Base-by-base conservation (phyloP, 2,888 invertebrate species). In the Choristoneura rosaceana region DNA sequence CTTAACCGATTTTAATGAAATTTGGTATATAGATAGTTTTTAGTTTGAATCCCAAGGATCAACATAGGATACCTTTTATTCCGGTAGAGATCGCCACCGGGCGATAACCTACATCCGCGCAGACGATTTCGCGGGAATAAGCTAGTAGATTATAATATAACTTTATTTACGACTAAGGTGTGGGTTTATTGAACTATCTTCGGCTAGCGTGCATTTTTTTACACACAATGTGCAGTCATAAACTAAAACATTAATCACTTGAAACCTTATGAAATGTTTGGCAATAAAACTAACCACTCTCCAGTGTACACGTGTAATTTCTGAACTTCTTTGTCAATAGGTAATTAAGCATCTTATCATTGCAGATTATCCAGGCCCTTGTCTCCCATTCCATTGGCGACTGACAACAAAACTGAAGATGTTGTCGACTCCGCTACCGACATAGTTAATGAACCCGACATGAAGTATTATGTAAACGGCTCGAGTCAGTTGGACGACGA, bases 281-380 rank as follows among this genome's bases (percentile, higher is more conserved):
- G 14, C n/a, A 47, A 47, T 47, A 47, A 52, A 52, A 52, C 17
- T 15, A 52, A 52, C 9, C 15, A 9, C 7, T 10, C 43, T 43
- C 4, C 43, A 3, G 14, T 15, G 17, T 15, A 15, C 8, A 52
- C 9, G 15, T 3, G 15, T 52, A 9, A 15, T 52, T 52, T 15
- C 5, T 47, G n/a, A 14, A 47, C n/a, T 15, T 47, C n/a, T 2
- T 0, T 47, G n/a, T 15, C 5, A 7, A n/a, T n/a, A 7, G n/a
- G n/a, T 47, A 47, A 47, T 47, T 47, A n/a, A 1, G n/a, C 7
- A 17, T 62, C 3, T 45, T 47, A n/a, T 63, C 14, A 62, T 89
- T 89, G 64, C 81, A 94, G 94, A 63, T 83, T 93, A 68, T 90
- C 93, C 8, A 84, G 93, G 73, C 93, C 93, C 12, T 75, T 94